Percentiles rank a stretch among this genome's conserved stretches.
Conservation (phyloP, 1,140 invertebrate species). For the Trichoplusia ni region DNA sequence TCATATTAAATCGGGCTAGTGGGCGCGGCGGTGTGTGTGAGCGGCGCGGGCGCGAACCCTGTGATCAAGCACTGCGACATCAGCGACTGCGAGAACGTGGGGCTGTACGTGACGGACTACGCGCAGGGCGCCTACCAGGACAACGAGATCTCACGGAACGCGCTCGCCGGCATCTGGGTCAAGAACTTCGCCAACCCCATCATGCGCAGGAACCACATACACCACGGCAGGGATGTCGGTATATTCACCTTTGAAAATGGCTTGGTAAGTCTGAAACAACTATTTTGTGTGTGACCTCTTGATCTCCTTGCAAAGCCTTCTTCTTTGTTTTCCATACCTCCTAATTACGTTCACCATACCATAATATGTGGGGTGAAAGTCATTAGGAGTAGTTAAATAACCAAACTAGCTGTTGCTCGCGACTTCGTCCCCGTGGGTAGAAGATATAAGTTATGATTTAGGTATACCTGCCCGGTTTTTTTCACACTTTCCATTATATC, state of each 20-base stretch:
- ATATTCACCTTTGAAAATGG: conserved; percentile 99
- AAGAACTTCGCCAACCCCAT: conserved; percentile 99
- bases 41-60: conserved; percentile 95
- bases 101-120: conserved; percentile 97
- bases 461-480: too few relatives aligned
- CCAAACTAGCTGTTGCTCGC: too few relatives aligned
- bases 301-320: too few relatives aligned
- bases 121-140: conserved; percentile 98
- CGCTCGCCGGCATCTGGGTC: conserved; percentile 98
- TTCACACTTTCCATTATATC: too few relatives aligned
- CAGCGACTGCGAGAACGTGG: conserved; percentile 96
- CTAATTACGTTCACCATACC: too few relatives aligned
- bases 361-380: too few relatives aligned
- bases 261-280: conserved; percentile 84
- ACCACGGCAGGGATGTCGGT: conserved; percentile 98
- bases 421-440: too few relatives aligned
- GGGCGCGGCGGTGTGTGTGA: conserved; percentile 98
- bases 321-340: too few relatives aligned
- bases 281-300: neutral
- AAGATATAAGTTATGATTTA: too few relatives aligned
- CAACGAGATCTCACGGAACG: conserved; percentile 98
- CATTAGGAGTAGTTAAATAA: too few relatives aligned
- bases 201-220: conserved; percentile 98
- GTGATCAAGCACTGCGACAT: conserved; percentile 98
- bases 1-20: too few relatives aligned